A percentile compares a stretch with the other conserved stretches of the same genome.
phyloP scores from a whole-genome alignment of 2,113 vertebrate species.

The Tympanuchus pallidicinctus region DNA sequence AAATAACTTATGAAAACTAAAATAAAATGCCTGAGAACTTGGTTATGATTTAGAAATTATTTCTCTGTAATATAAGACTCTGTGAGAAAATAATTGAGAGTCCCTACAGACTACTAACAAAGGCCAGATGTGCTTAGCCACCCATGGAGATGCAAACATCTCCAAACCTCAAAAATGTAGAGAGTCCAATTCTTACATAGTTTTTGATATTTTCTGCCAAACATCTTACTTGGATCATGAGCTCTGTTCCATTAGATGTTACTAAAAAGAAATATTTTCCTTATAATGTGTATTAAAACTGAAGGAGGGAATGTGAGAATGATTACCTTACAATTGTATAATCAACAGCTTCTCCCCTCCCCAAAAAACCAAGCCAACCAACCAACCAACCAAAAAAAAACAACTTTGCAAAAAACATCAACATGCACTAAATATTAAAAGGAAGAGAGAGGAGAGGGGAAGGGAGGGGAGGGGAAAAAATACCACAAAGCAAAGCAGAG shows the following conservation, averaged over 20 bases:
- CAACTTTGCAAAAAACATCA: not conserved
- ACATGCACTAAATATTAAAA: not conserved
- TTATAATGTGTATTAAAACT: not conserved
- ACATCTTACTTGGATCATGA: not conserved
- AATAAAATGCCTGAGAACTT: not conserved
- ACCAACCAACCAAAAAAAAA: not conserved
- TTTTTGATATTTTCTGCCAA: not conserved
- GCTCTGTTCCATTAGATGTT: not conserved
- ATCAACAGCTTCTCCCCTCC: not conserved
- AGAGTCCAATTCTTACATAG: not conserved
- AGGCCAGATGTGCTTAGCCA: not conserved
- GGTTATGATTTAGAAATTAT: constrained; percentile 9
- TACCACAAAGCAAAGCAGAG: not conserved
- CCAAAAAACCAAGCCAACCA: not conserved
- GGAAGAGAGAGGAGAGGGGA: not conserved
- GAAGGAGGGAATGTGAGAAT: not conserved
- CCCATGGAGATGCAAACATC: not conserved
- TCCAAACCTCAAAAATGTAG: constrained; percentile 30
- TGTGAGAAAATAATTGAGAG: not conserved
- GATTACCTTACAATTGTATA: not conserved
- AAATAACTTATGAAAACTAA: constrained; percentile 19
- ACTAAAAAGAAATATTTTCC: not conserved
- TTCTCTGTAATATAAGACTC: not conserved
- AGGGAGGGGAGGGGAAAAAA: not conserved
- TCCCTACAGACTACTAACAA: not conserved